Percentiles rank a stretch among this genome's conserved stretches.
These are phyloP conservation scores for Rhopilema esculentum DNA, from an alignment of 30 jellyfish, hydroid and myxozoan species.

Conservation along the genomic window DNA sequence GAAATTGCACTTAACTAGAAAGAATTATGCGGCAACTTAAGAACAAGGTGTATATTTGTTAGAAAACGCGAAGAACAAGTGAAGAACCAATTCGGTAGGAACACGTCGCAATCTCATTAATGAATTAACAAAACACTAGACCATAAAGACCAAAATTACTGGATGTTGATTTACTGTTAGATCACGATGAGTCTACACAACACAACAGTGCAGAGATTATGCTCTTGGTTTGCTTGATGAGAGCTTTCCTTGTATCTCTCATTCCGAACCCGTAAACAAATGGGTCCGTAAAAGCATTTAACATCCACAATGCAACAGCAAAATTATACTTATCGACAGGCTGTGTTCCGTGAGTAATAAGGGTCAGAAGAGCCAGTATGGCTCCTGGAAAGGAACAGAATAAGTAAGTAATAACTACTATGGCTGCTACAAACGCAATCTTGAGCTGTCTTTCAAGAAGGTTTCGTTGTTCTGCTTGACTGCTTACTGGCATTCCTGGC, in stretches of 20 bases:
- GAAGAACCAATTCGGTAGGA: too few species aligned
- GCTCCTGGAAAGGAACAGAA: background rate
- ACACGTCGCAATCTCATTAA: too few species aligned
- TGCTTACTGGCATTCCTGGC: background rate
- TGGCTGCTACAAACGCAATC: background rate
- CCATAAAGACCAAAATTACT: too few species aligned
- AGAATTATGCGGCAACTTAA: too few species aligned
- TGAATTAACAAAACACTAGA: too few species aligned
- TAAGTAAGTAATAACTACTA: background rate
- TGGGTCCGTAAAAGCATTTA: background rate
- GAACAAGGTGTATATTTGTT: too few species aligned
- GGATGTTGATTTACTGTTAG: too few species aligned
- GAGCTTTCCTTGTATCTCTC: background rate
- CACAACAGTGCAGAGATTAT: too few species aligned
- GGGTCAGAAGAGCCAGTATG: background rate
- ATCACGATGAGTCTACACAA: too few species aligned
- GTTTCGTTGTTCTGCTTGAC: background rate
- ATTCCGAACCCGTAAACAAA: constrained; percentile 1
- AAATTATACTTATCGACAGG: background rate
- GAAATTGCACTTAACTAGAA: too few species aligned
- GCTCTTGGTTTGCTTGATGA: background rate
- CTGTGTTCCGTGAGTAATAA: background rate
- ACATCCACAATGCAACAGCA: background rate
- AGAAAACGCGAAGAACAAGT: too few species aligned
- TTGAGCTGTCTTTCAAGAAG: background rate